phyloP scores from a whole-genome alignment of 2,113 vertebrate species.

The Castor canadensis region DNA sequence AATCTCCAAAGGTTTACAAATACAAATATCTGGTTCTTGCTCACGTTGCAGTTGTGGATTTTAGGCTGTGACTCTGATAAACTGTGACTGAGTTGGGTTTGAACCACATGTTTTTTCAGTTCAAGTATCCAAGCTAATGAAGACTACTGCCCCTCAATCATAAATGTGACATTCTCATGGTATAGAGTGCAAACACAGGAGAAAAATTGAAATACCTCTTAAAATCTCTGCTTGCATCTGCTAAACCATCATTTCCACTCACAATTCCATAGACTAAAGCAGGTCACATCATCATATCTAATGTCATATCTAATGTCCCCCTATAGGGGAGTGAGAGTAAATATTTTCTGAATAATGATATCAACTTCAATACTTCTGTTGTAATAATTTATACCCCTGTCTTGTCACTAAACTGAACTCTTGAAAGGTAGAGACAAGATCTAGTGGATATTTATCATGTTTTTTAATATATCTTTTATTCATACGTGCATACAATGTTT shows the following conservation, averaged over 20 bases:
- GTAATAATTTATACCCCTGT: neutral
- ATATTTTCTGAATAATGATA: neutral
- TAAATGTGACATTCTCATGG: neutral
- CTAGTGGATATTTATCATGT: neutral
- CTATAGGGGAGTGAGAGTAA: neutral
- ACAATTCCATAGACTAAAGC: neutral
- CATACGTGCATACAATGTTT: too few species aligned
- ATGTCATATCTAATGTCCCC: neutral
- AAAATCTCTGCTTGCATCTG: neutral
- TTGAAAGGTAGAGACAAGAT: neutral
- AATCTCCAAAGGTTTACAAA: neutral
- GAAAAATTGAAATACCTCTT: neutral
- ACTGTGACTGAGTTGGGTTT: neutral
- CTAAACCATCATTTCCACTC: neutral
- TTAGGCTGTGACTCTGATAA: neutral
- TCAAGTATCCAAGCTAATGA: neutral
- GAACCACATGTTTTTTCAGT: neutral
- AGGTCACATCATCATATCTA: neutral
- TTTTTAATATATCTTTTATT: neutral
- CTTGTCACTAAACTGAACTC: neutral
- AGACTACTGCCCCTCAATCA: neutral
- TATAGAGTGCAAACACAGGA: neutral
- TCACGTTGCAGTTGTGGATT: neutral
- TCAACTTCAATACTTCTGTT: neutral
- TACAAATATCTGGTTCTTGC: neutral